These are phyloP conservation scores for Lagopus muta DNA, from an alignment of 2,113 vertebrate genomes.

Conservation along the genomic window DNA sequence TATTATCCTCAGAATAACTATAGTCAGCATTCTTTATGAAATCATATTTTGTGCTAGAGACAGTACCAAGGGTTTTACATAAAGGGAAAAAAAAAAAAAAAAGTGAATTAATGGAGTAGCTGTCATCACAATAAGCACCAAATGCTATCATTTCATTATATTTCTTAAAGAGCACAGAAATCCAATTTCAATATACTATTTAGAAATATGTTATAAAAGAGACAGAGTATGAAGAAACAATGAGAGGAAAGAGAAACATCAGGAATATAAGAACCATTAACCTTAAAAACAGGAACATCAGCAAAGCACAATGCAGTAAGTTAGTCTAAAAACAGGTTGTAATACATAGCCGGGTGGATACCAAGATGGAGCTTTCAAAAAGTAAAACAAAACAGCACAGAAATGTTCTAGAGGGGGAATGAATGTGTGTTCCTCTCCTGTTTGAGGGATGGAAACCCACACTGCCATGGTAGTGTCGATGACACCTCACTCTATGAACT, in stretches of 20 bases:
- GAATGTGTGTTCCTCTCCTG: fast-evolving
- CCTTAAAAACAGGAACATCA: background rate
- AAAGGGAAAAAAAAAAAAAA: background rate
- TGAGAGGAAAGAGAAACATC: background rate
- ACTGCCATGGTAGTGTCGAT: background rate
- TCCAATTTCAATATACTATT: background rate
- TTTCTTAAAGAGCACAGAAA: background rate
- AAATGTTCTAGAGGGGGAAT: fast-evolving
- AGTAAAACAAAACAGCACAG: fast-evolving
- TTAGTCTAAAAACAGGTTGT: background rate
- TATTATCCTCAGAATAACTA: background rate
- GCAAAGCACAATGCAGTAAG: background rate
- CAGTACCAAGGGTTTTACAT: background rate
- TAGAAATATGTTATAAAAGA: background rate
- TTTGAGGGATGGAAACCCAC: background rate
- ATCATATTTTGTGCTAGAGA: background rate
- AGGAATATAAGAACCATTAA: background rate
- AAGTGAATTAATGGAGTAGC: background rate
- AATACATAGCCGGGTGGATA: background rate
- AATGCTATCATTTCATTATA: background rate
- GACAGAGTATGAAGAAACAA: background rate
- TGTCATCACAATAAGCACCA: background rate
- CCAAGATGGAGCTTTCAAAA: background rate
- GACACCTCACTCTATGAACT: background rate
- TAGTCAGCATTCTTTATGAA: background rate